Evolutionary conservation across 2,888 invertebrate genomes (phyloP).

Genomic region (Aricia artaxerxes): DNA sequence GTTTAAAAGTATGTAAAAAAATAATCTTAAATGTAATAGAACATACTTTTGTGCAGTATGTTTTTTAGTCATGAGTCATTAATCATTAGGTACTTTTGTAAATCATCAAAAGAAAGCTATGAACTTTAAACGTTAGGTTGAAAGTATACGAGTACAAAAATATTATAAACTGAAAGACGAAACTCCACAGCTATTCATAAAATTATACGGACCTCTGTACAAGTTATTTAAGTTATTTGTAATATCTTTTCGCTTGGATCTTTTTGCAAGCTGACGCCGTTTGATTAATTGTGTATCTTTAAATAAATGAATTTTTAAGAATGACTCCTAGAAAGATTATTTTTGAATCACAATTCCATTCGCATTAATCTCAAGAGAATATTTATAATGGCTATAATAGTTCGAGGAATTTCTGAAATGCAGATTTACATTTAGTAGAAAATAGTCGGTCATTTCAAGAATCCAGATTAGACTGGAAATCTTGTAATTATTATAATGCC

Average conservation of each 20-base stretch:
- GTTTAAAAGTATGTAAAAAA: no score
- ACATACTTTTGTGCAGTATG: no score
- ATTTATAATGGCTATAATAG: background rate
- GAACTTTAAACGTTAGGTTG: background rate
- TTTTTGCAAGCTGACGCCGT: slow-evolving; percentile 15
- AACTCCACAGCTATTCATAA: background rate
- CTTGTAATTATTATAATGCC: no score
- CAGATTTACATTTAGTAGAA: no score
- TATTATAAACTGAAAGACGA: background rate
- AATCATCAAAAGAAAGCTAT: background rate
- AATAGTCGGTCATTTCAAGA: no score
- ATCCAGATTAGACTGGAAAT: no score
- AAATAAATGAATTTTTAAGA: background rate
- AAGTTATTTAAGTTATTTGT: slow-evolving; percentile 16
- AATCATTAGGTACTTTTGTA: no score
- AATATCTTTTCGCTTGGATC: slow-evolving; percentile 8
- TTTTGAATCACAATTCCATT: background rate
- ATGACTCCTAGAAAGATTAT: background rate
- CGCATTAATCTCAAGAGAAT: background rate
- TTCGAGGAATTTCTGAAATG: no score
- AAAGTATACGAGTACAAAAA: slow-evolving; percentile 14
- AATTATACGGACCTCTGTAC: slow-evolving; percentile 3
- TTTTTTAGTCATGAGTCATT: no score
- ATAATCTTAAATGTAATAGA: no score
- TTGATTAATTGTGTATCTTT: slow-evolving; percentile 10